Evolutionary conservation across 2,113 vertebrate genomes (phyloP), one percentile per base, ranked within the genome.

Genomic region (Oxygymnocypris stewartii): DNA sequence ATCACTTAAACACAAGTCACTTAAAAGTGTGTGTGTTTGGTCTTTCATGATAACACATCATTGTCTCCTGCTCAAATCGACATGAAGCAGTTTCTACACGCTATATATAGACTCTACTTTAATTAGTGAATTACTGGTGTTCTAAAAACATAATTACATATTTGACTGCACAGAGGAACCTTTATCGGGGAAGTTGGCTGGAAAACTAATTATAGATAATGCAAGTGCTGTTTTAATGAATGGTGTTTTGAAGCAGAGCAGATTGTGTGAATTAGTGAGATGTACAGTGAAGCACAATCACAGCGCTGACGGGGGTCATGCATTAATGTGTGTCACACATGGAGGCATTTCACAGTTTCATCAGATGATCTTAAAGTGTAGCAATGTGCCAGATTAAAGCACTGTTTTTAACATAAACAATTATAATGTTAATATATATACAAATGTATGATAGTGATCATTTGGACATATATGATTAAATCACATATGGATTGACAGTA

Each of bases 141-240:
- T 85, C 85, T 63, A 89, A 40, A 88, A 90, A 87, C 79, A 87
- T 94, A 92, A 93, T 94, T 90, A 92, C 85, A 82, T 81, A 67
- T 31, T 82, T 76, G 84, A 81, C 59, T 14, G 31, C 44, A 90
- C 85, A 88, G 54, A 67, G 88, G 90, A 74, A 79, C 75, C 89
- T 93, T 94, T 92, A 93, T 92, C 92, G 89, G 8, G 57, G 75
- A 92, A 88, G 89, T n/a, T 77, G 88, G 88, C 90, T 91, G 89
- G 91, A 89, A 91, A 92, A 84, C 93, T 93, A 93, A 94, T 94
- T 94, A 93, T 89, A 92, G 91, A 93, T 93, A 92, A 94, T 92
- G 87, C 89, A 54, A 35, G 16, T 90, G 89, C 82, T 87, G 91
- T 93, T 87, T 84, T 93, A 91, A 92, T 90, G 90, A 94, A 90